Evolutionary conservation across 2,797 vertebrate species (phyloP).

Genomic region (Aotus griseimembra): DNA sequence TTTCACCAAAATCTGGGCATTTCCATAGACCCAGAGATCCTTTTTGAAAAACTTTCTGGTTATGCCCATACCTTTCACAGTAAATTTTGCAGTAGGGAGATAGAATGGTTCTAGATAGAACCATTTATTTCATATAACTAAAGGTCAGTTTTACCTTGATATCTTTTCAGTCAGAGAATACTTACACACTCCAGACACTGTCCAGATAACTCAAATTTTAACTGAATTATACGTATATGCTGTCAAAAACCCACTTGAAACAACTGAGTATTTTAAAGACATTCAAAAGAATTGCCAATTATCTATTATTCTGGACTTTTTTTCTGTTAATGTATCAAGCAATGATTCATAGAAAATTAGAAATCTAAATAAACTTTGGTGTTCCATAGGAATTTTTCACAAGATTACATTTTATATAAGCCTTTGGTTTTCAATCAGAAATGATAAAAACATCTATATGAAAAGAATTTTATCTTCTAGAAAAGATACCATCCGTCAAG

Average conservation of each 20-base stretch:
- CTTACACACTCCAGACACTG: neutral
- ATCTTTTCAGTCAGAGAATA: slow-evolving; percentile 17
- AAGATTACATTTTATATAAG: neutral
- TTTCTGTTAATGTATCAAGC: neutral
- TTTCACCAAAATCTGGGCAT: neutral
- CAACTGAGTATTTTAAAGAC: slow-evolving; percentile 21
- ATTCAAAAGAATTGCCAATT: neutral
- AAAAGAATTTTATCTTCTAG: slow-evolving; percentile 28
- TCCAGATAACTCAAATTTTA: slow-evolving; percentile 18
- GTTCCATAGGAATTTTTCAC: neutral
- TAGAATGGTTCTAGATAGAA: neutral
- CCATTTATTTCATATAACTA: neutral
- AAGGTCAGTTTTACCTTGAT: neutral
- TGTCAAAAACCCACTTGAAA: slow-evolving; percentile 19
- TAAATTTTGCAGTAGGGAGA: neutral
- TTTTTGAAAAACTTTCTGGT: neutral
- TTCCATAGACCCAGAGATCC: neutral
- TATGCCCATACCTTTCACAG: neutral
- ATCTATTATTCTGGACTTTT: neutral
- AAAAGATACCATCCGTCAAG: neutral
- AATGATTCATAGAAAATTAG: slow-evolving; percentile 31
- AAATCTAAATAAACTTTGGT: slow-evolving; percentile 17
- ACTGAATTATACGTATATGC: neutral
- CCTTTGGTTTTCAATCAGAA: slow-evolving; percentile 11
- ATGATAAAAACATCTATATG: neutral